These are phyloP conservation scores for Anguilla marmorata DNA, from an alignment of 2,797 vertebrate genomes.

Conservation along the genomic window DNA sequence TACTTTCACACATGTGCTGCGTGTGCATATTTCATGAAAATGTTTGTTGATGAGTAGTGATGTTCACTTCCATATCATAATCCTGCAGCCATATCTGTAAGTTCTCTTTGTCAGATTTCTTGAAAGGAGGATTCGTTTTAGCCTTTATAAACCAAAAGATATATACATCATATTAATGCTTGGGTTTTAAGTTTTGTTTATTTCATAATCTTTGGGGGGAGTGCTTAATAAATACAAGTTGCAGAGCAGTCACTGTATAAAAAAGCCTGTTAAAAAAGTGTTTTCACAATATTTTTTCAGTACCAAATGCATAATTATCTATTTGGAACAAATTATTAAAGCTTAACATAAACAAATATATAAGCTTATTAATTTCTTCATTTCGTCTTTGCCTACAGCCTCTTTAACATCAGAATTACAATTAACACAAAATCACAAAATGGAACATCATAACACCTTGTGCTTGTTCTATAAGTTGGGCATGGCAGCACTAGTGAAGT, in stretches of 20 bases:
- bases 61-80: background rate
- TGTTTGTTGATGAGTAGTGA: background rate
- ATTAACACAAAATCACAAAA: background rate
- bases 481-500: background rate
- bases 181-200: background rate
- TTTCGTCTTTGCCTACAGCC: background rate
- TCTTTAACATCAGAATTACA: constrained; percentile 18
- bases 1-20: background rate
- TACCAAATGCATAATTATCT: background rate
- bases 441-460: constrained; percentile 17
- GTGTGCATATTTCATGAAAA: background rate
- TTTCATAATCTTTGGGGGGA: background rate
- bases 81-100: background rate
- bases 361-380: background rate
- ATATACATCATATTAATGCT: background rate
- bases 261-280: background rate
- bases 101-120: constrained; percentile 8
- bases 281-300: constrained; percentile 8
- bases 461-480: constrained; percentile 17
- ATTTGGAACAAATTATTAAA: constrained; percentile 13
- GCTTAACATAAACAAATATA: background rate
- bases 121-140: background rate
- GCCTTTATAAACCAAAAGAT: background rate
- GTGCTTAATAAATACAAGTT: background rate
- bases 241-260: background rate